phyloP scores from a whole-genome alignment of 2,113 vertebrate species.

The Albula goreensis region DNA sequence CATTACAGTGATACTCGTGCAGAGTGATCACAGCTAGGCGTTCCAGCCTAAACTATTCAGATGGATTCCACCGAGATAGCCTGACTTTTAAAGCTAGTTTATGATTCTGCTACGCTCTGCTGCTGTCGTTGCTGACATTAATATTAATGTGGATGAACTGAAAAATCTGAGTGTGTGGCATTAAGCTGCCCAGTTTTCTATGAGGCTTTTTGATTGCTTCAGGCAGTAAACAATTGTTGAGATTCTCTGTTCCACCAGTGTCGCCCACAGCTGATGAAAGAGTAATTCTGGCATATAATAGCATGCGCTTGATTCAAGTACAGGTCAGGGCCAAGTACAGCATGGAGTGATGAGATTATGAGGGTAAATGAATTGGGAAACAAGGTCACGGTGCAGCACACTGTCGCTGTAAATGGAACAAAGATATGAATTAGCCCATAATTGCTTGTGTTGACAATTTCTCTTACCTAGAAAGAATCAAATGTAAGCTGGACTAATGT shows the following conservation, averaged over 20 bases:
- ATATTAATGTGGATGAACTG: not conserved
- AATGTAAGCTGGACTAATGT: not conserved
- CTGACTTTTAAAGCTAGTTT: conserved; percentile 3
- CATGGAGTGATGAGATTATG: conserved; percentile 28
- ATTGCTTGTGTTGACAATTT: not conserved
- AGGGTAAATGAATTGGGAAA: conserved; percentile 19
- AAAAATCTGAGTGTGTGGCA: not conserved
- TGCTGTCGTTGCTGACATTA: not conserved
- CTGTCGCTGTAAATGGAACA: conserved; percentile 20
- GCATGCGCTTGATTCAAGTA: conserved; percentile 7
- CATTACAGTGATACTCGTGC: not conserved
- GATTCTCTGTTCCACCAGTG: conserved; percentile 8
- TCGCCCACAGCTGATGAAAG: not conserved
- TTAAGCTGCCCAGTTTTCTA: not conserved
- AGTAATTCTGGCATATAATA: conserved; percentile 11
- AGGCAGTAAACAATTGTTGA: conserved; percentile 5
- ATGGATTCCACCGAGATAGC: not conserved
- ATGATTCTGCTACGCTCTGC: not conserved
- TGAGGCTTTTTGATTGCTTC: not conserved
- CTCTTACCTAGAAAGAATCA: not conserved
- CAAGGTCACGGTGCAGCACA: conserved; percentile 25
- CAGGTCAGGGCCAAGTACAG: conserved; percentile 16
- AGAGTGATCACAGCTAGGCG: not conserved
- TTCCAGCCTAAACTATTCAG: not conserved
- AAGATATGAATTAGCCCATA: not conserved